Evolutionary conservation across 2,888 invertebrate species (phyloP).

Genomic region (Tetragonula carbonaria): DNA sequence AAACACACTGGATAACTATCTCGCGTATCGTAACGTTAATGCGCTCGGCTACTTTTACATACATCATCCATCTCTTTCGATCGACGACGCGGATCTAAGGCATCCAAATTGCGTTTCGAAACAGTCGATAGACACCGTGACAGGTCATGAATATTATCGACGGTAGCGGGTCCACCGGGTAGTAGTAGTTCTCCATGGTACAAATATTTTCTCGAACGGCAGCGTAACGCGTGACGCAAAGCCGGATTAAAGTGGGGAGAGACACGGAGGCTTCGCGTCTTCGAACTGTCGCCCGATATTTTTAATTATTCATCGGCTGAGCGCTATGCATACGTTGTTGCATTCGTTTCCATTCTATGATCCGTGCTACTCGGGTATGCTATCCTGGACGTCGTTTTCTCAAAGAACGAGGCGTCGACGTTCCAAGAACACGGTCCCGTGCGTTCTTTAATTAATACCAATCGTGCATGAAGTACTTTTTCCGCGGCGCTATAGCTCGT

Average conservation of each 20-base stretch:
- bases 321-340: slow-evolving; percentile 19
- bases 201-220: slow-evolving; percentile 64
- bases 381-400: not conserved
- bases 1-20: not conserved
- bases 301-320: slow-evolving; percentile 63
- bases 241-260: slow-evolving; percentile 64
- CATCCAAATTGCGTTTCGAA: slow-evolving; percentile 45
- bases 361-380: not conserved
- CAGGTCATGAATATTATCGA: slow-evolving; percentile 66
- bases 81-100: slow-evolving; percentile 13
- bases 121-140: slow-evolving; percentile 45
- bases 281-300: slow-evolving; percentile 26
- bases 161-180: slow-evolving; percentile 15
- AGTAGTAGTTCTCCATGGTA: not conserved
- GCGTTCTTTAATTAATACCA: slow-evolving; percentile 46
- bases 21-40: slow-evolving; percentile 11
- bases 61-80: not conserved
- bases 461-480: slow-evolving; percentile 29
- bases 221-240: slow-evolving; percentile 65
- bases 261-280: slow-evolving; percentile 19
- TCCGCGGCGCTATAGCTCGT: slow-evolving; percentile 33
- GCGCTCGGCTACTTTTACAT: not conserved
- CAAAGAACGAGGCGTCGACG: slow-evolving; percentile 12
- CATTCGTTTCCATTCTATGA: slow-evolving; percentile 19
- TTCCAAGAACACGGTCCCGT: slow-evolving; percentile 25